Evolutionary conservation across 2,113 vertebrate species (phyloP), one percentile per base, ranked within the genome.

Genomic region (Sclerurus mexicanus): DNA sequence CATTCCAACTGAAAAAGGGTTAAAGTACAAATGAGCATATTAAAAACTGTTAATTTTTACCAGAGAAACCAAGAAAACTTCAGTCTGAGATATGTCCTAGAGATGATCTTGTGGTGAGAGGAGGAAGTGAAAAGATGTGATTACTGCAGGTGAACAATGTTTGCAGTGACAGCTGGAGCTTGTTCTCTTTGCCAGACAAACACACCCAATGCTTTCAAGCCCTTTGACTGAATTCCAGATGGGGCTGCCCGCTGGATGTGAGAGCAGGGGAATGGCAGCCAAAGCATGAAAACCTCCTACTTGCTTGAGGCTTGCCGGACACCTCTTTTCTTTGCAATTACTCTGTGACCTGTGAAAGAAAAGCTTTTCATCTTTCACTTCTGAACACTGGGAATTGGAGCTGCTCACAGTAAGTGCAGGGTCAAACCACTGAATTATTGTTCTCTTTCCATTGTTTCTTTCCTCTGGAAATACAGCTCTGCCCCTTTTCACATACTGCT

Each of bases 351-450:
- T 60, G 31, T 56, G 66, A 55, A 75, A 67, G 37, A 66, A 76
- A 55, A n/a, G 3, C 0, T 78, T 87, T 91, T 87, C 6, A 49
- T 46, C 50, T 84, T 81, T 89, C 21, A 31, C 4, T 88, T 81
- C 56, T 37, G 37, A 55, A 33, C 47, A 31, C 44, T 2, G 1
- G 24, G 35, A 90, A 53, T 30, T 12, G 4, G 52, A 44, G 49
- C 5, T 0, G 0, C 49, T 44, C 0, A 0, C 39, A 66, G 58
- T 10, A 7, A 39, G 16, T 4, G 6, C 27, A 42, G 60, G 63
- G 79, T 39, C 53, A 81, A 58, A 63, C 8, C n/a, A 44, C 35
- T 44, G 24, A 93, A 52, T 56, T 59, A 63, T 24, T 63, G 28
- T 35, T 87, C 0, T 0, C 11, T 86, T 94, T 66, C 28, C 27